These are phyloP conservation scores for Thamnaconus septentrionalis DNA, from an alignment of 2,113 vertebrate genomes.

Conservation along the genomic window DNA sequence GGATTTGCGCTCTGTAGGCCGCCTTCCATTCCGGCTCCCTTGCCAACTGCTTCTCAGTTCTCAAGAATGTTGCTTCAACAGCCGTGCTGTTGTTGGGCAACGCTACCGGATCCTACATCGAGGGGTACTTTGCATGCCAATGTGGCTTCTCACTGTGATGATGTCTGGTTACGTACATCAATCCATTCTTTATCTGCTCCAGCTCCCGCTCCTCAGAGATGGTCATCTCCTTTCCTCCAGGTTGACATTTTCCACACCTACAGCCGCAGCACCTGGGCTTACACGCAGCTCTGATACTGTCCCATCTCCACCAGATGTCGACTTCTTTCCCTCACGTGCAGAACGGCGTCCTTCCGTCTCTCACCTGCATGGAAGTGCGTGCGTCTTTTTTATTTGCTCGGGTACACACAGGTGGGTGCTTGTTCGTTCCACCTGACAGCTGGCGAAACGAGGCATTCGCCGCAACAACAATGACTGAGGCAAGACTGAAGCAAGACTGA, in stretches of 20 bases:
- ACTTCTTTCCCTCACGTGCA: too few species aligned
- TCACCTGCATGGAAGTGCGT: too few species aligned
- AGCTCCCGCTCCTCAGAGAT: neutral
- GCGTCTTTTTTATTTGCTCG: too few species aligned
- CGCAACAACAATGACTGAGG: too few species aligned
- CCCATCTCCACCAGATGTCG: neutral
- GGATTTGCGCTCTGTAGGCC: slow-evolving; percentile 7
- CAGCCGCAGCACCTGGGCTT: neutral
- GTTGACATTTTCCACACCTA: neutral
- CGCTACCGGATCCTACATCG: too few species aligned
- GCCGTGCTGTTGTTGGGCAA: neutral
- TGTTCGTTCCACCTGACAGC: too few species aligned
- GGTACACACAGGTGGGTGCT: too few species aligned
- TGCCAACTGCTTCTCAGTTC: neutral
- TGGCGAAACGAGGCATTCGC: too few species aligned
- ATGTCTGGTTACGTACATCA: neutral
- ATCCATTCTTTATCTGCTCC: neutral
- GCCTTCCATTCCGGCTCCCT: neutral
- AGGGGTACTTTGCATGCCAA: neutral
- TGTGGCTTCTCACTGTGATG: neutral
- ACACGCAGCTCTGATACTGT: too few species aligned
- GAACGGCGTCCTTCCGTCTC: too few species aligned
- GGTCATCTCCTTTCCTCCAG: neutral
- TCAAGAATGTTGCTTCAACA: neutral
- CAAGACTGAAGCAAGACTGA: too few species aligned